Evolutionary conservation across 2,888 invertebrate species (phyloP).

Genomic region (Troides aeacus): DNA sequence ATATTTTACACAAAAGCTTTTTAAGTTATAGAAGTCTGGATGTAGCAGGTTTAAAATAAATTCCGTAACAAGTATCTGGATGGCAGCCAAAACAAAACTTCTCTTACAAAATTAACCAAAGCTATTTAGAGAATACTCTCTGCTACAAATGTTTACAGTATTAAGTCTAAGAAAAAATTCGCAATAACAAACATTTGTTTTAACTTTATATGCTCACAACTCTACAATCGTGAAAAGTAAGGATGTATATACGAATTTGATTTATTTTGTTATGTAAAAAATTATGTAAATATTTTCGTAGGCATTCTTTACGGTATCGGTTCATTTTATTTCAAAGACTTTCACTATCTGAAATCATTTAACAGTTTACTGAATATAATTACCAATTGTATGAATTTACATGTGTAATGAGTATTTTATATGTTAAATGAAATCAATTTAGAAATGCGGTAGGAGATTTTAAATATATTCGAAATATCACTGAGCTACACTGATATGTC

Average conservation of each 20-base stretch:
- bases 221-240: too few species aligned
- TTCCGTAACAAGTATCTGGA: constrained; percentile 25
- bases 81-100: constrained; percentile 23
- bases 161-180: background rate
- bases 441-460: background rate
- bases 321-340: too few species aligned
- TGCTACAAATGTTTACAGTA: background rate
- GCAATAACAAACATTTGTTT: background rate
- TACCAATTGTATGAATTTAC: background rate
- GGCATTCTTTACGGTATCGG: too few species aligned
- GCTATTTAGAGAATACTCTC: constrained; percentile 16
- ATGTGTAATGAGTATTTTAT: background rate
- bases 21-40: constrained; percentile 21
- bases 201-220: background rate
- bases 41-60: constrained; percentile 26
- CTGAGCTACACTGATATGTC: constrained; percentile 6
- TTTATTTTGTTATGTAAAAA: too few species aligned
- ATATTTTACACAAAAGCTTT: constrained; percentile 62
- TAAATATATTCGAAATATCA: background rate
- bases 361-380: background rate
- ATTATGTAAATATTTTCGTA: too few species aligned
- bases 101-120: constrained; percentile 20
- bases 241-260: too few species aligned
- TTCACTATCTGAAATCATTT: too few species aligned
- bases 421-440: background rate